A percentile compares a stretch with the other conserved stretches of the same genome.
phyloP scores from a whole-genome alignment of 2,888 invertebrate genomes.

The Heliconius sara region DNA sequence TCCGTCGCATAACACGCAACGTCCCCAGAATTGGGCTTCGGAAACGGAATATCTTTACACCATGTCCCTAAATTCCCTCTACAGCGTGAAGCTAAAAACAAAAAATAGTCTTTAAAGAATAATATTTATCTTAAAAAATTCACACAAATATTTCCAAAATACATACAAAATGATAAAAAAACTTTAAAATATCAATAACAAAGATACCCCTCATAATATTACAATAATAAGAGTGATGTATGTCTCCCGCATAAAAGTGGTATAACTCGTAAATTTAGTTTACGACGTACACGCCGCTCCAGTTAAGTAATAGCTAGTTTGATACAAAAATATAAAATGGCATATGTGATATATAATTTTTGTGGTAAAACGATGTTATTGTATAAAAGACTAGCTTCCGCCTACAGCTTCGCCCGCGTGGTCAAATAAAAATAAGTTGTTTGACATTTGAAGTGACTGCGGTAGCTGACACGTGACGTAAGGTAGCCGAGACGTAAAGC shows the following conservation, averaged over 20 bases:
- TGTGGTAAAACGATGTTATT: too few relatives aligned
- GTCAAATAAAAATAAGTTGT: too few relatives aligned
- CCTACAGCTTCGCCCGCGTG: too few relatives aligned
- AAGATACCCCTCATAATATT: conserved; percentile 6
- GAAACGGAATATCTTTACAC: background rate
- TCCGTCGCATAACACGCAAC: background rate
- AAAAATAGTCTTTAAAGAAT: background rate
- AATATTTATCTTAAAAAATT: background rate
- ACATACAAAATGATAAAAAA: background rate
- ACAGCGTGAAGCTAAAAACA: background rate
- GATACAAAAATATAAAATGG: conserved; percentile 16
- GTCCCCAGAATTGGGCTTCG: background rate
- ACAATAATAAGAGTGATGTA: conserved; percentile 29
- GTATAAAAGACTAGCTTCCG: too few relatives aligned
- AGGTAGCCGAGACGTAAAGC: too few relatives aligned
- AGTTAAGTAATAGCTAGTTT: conserved; percentile 26
- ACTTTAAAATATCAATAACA: conserved; percentile 13
- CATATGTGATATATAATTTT: background rate
- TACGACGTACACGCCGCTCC: conserved; percentile 24
- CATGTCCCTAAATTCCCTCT: background rate
- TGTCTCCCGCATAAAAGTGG: conserved; percentile 20
- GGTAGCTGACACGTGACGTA: too few relatives aligned
- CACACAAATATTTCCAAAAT: background rate
- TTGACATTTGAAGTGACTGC: too few relatives aligned
- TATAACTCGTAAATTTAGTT: conserved; percentile 23